Evolutionary conservation across 2,113 vertebrate species (phyloP).

Genomic region (Nibea albiflora): DNA sequence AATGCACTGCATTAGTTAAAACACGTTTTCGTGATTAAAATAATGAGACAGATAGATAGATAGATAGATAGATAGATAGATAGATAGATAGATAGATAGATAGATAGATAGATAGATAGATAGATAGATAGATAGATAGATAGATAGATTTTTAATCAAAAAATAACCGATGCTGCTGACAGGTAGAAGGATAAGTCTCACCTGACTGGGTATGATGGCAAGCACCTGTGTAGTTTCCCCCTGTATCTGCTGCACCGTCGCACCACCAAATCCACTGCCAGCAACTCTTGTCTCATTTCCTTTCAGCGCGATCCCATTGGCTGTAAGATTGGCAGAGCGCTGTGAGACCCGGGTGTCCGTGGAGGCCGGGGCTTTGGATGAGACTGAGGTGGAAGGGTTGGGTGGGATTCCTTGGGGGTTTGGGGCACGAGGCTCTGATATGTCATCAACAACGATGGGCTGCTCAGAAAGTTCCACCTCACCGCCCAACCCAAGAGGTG

Average conservation of each 20-base stretch:
- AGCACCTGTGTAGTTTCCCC: slow-evolving; percentile 81
- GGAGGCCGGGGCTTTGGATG: slow-evolving; percentile 13
- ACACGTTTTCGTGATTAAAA: slow-evolving; percentile 7
- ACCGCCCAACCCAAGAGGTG: slow-evolving; percentile 72
- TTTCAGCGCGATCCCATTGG: slow-evolving; percentile 83
- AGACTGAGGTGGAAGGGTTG: slow-evolving; percentile 53
- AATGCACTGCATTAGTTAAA: not conserved
- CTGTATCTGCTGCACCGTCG: slow-evolving; percentile 70
- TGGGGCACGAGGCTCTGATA: slow-evolving; percentile 79
- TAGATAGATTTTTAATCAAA: too few relatives aligned
- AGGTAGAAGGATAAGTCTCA: slow-evolving; percentile 44
- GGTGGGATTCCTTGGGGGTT: slow-evolving; percentile 80
- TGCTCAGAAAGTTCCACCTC: slow-evolving; percentile 85
- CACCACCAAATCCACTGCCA: slow-evolving; percentile 81
- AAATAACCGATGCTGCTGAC: not conserved
- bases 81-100: too few relatives aligned
- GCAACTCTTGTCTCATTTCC: slow-evolving; percentile 79
- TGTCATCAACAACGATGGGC: slow-evolving; percentile 84
- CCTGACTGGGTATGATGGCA: slow-evolving; percentile 82
- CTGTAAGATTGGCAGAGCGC: slow-evolving; percentile 5
- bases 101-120: too few relatives aligned
- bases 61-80: too few relatives aligned
- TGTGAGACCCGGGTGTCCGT: slow-evolving; percentile 63
- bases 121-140: too few relatives aligned
- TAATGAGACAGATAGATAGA: too few relatives aligned